Evolutionary conservation across 37 sponge, comb jelly and placozoan species (phyloP).

Genomic region (Cliona cf. orientalis): DNA sequence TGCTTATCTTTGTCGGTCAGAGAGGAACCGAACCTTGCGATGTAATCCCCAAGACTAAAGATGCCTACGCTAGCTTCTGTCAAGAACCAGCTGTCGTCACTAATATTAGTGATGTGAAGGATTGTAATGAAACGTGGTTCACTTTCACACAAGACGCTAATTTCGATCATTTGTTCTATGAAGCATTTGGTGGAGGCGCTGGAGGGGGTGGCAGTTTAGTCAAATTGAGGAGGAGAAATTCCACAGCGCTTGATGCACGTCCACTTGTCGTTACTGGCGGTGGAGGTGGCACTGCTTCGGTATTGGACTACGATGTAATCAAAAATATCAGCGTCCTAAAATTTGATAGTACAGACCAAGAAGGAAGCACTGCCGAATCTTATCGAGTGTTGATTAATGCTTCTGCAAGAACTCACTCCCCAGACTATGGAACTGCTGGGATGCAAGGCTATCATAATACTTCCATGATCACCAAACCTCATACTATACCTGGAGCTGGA

Average conservation of each 20-base stretch:
- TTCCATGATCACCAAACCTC: too few relatives aligned
- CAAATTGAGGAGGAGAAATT: not conserved
- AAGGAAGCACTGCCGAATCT: too few relatives aligned
- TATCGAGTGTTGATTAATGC: too few relatives aligned
- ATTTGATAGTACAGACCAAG: too few relatives aligned
- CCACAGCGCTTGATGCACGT: not conserved
- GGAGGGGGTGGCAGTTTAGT: conserved; percentile 70
- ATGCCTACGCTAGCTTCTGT: conserved; percentile 23
- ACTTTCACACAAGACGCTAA: not conserved
- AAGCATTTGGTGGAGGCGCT: conserved; percentile 35
- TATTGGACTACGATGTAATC: not conserved
- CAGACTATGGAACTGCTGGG: too few relatives aligned
- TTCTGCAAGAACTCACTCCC: too few relatives aligned
- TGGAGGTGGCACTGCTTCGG: conserved; percentile 46
- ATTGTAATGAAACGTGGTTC: conserved; percentile 15
- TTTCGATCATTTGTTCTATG: not conserved
- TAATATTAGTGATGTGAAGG: not conserved
- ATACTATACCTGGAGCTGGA: too few relatives aligned
- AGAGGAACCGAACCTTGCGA: conserved; percentile 56
- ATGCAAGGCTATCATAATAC: too few relatives aligned
- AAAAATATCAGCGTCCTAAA: too few relatives aligned
- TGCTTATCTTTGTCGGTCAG: conserved; percentile 58
- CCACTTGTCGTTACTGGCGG: conserved; percentile 46
- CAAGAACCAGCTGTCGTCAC: not conserved
- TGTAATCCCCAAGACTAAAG: not conserved